phyloP scores from a whole-genome alignment of 2,888 invertebrate species.

The Epistrophe eligans region DNA sequence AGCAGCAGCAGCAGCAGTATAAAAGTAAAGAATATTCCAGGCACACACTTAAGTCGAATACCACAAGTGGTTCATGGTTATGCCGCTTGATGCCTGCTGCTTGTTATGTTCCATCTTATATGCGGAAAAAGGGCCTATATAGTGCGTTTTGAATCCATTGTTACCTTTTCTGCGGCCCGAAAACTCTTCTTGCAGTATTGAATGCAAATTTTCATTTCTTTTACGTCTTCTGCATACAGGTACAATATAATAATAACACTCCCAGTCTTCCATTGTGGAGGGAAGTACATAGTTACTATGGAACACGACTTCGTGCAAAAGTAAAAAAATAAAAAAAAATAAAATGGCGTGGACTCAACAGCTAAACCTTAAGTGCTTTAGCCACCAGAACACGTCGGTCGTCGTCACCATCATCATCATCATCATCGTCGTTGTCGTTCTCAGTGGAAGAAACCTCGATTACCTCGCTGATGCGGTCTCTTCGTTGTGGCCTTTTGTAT shows the following conservation, averaged over 20 bases:
- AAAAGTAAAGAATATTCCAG: conserved; percentile 50
- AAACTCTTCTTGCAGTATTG: conserved; percentile 60
- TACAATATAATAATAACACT: conserved; percentile 40
- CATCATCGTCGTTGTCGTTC: conserved; percentile 20
- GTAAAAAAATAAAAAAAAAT: background rate
- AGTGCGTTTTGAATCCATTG: conserved; percentile 64
- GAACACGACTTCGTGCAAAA: conserved; percentile 46
- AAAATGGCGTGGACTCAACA: conserved; percentile 53
- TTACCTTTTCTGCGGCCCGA: conserved; percentile 61
- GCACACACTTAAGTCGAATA: conserved; percentile 68
- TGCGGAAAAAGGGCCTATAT: conserved; percentile 34
- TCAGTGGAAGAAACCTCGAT: conserved; percentile 27
- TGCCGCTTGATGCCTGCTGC: conserved; percentile 43
- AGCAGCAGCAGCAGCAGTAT: background rate
- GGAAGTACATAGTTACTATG: conserved; percentile 19
- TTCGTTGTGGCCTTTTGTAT: conserved; percentile 67
- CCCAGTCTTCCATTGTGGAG: conserved; percentile 9
- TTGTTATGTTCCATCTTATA: conserved; percentile 39
- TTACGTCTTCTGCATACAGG: background rate
- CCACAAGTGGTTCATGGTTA: conserved; percentile 63
- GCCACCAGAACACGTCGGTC: conserved; percentile 65
- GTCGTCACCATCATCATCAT: conserved; percentile 52
- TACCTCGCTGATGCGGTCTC: conserved; percentile 40
- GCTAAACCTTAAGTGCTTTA: conserved; percentile 64
- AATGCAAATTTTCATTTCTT: conserved; percentile 71